These are phyloP conservation scores for Gari tellinella DNA, from an alignment of 2,888 invertebrate species.

Conservation along the genomic window DNA sequence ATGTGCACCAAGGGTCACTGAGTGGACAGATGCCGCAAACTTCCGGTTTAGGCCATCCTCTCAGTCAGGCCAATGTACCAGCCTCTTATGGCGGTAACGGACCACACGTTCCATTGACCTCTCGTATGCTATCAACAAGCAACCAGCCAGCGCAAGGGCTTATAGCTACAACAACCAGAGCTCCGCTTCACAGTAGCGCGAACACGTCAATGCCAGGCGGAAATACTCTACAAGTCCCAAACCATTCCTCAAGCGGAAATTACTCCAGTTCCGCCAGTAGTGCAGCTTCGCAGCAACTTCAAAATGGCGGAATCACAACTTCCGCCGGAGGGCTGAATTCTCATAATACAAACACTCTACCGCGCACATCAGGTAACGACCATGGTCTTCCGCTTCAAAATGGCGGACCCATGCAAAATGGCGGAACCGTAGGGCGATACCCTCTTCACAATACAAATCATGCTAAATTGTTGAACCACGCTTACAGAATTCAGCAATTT, in stretches of 20 bases:
- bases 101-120: constrained; percentile 50
- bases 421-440: constrained; percentile 51
- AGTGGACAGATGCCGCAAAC: constrained; percentile 49
- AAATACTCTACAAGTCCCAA: constrained; percentile 27
- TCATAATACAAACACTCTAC: constrained; percentile 44
- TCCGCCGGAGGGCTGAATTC: constrained; percentile 60
- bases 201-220: constrained; percentile 31
- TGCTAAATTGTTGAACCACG: constrained; percentile 66
- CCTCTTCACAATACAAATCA: constrained; percentile 62
- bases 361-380: constrained; percentile 42
- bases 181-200: constrained; percentile 49
- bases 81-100: constrained; percentile 33
- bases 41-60: constrained; percentile 52
- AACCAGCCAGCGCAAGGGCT: constrained; percentile 35
- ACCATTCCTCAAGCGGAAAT: constrained; percentile 24
- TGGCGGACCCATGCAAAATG: constrained; percentile 59
- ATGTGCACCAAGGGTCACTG: constrained; percentile 41
- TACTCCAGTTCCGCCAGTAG: constrained; percentile 10
- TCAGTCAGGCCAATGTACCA: constrained; percentile 30
- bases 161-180: constrained; percentile 41
- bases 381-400: constrained; percentile 60
- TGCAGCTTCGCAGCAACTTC: constrained; percentile 26
- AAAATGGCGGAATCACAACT: constrained; percentile 59
- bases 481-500: constrained; percentile 69
- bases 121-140: constrained; percentile 48